Percentiles rank a stretch among this genome's conserved stretches.
Evolutionary conservation across 23 tunicate species (phyloP).

Genomic region (Halocynthia aurantium): DNA sequence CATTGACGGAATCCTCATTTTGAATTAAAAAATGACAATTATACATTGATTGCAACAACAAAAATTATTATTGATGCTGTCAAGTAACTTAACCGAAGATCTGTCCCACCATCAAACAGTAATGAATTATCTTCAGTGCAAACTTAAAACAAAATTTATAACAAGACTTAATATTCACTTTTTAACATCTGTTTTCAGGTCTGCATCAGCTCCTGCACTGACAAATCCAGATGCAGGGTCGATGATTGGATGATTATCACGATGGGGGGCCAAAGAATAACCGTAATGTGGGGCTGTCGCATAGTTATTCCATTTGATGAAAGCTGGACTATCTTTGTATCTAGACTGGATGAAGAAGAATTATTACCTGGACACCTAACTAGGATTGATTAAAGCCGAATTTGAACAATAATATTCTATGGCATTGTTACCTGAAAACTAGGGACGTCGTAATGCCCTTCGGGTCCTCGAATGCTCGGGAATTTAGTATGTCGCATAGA

Average conservation of each 20-base stretch:
- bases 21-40: background rate
- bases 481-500: constrained; percentile 73
- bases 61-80: background rate
- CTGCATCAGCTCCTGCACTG: constrained; percentile 82
- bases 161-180: constrained; percentile 19
- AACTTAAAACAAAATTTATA: background rate
- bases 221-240: constrained; percentile 89
- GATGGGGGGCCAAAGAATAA: constrained; percentile 82
- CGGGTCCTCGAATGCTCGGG: constrained; percentile 75
- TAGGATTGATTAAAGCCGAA: background rate
- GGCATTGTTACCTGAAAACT: constrained; percentile 71
- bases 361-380: background rate
- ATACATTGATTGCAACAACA: no score
- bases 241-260: constrained; percentile 78
- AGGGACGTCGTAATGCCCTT: constrained; percentile 88
- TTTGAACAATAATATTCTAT: background rate
- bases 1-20: constrained; percentile 48
- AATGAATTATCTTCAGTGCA: no score
- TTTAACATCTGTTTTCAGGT: constrained; percentile 51
- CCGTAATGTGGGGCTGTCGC: constrained; percentile 82
- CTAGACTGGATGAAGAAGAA: constrained; percentile 39
- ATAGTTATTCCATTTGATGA: constrained; percentile 81
- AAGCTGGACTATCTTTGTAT: constrained; percentile 69
- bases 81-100: no score
- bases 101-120: no score